phyloP scores from a whole-genome alignment of 2,797 vertebrate species.

The Anguilla pacifica region DNA sequence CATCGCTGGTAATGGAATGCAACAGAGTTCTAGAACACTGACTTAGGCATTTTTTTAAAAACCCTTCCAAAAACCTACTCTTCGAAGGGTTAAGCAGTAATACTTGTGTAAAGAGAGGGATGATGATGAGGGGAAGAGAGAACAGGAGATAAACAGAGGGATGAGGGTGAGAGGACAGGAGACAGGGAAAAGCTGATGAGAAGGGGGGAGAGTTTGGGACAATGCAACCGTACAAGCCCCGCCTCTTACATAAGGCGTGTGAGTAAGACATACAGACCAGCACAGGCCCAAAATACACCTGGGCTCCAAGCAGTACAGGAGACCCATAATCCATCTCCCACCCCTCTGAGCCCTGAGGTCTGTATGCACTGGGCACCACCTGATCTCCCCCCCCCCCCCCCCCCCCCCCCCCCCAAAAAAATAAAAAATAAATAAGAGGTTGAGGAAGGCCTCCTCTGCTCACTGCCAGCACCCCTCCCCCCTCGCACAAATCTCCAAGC shows the following conservation, averaged over 20 bases:
- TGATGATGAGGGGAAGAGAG: not conserved
- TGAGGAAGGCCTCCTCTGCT: not conserved
- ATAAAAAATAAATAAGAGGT: not conserved
- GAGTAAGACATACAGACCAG: not conserved
- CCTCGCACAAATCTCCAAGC: slow-evolving; percentile 62
- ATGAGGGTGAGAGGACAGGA: not conserved
- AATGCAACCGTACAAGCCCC: no score
- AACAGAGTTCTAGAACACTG: no score
- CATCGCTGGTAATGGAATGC: no score
- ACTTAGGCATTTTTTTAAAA: no score
- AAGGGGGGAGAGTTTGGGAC: not conserved
- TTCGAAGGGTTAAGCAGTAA: no score
- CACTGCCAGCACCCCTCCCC: not conserved
- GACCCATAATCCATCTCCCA: no score
- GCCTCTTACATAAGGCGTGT: no score
- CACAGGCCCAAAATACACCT: not conserved
- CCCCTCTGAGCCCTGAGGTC: not conserved
- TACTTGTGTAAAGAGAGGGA: not conserved
- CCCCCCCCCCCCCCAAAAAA: not conserved
- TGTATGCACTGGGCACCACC: not conserved
- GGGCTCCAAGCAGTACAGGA: not conserved
- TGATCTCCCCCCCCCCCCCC: not conserved
- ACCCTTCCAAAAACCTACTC: no score
- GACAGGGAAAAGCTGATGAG: not conserved
- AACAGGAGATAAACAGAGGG: no score